Conservation (phyloP, 2,113 vertebrate genomes). For the Speoplatyrhinus poulsoni region DNA sequence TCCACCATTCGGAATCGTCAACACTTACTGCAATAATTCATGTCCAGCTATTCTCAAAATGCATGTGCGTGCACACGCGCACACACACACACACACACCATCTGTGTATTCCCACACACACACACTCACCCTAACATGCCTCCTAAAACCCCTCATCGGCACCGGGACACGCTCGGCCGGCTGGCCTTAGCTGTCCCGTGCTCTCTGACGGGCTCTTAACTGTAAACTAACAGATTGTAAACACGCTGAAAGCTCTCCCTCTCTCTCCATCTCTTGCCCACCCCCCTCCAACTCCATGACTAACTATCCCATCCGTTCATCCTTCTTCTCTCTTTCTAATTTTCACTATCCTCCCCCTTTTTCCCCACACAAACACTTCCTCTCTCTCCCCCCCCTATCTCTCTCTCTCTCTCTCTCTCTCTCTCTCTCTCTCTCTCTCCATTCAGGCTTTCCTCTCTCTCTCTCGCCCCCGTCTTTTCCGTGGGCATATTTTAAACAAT, state of each 20-base stretch:
- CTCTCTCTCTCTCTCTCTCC: slow-evolving; percentile 10
- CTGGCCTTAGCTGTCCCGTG: slow-evolving; percentile 86
- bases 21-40: slow-evolving; percentile 20
- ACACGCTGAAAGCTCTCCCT: slow-evolving; percentile 88
- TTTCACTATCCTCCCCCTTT: slow-evolving; percentile 17
- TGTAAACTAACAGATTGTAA: slow-evolving; percentile 99
- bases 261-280: slow-evolving; percentile 61
- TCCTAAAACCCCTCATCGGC: slow-evolving; percentile 53
- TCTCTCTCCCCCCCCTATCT: slow-evolving; percentile 61
- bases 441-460: slow-evolving; percentile 26
- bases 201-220: slow-evolving; percentile 97
- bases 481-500: slow-evolving; percentile 98
- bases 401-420: slow-evolving; percentile 63
- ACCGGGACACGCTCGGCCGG: slow-evolving; percentile 60
- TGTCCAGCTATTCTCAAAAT: not conserved
- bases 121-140: slow-evolving; percentile 13
- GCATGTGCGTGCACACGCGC: not conserved
- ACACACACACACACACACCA: slow-evolving; percentile 1
- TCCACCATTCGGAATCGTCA: not conserved
- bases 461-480: slow-evolving; percentile 79
- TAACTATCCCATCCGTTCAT: not conserved
- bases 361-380: slow-evolving; percentile 54
- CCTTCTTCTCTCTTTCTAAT: slow-evolving; percentile 73
- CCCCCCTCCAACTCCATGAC: not conserved
- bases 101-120: slow-evolving; percentile 20